phyloP scores from a whole-genome alignment of 2,113 vertebrate species.

The Sinocyclocheilus anophthalmus region DNA sequence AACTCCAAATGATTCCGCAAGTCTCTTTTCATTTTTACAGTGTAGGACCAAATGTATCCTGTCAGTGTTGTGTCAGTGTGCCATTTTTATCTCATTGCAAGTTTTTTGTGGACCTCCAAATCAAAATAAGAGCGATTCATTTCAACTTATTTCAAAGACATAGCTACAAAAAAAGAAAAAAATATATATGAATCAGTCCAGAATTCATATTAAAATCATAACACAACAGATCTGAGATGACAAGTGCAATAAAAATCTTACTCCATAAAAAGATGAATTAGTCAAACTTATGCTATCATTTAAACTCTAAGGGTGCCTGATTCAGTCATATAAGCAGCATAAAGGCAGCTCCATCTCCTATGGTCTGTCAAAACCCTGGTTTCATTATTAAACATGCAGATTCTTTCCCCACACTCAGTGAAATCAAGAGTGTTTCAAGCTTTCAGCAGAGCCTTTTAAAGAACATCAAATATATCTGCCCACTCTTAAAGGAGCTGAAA shows the following conservation, averaged over 20 bases:
- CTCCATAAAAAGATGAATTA: background rate
- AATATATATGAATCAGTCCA: background rate
- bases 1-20: background rate
- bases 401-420: background rate
- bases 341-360: background rate
- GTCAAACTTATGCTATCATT: background rate
- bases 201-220: background rate
- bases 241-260: background rate
- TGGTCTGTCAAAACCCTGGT: background rate
- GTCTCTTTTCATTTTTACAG: background rate
- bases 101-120: background rate
- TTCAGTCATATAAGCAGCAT: background rate
- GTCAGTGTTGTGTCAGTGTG: background rate
- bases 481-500: constrained; percentile 18
- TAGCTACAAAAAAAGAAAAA: background rate
- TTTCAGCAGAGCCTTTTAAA: constrained; percentile 21
- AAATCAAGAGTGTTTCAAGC: background rate
- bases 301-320: background rate
- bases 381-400: constrained; percentile 37
- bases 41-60: background rate
- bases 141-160: no score
- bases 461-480: constrained; percentile 14
- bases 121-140: background rate
- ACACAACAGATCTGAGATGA: background rate
- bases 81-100: background rate